Evolutionary conservation across 2,797 vertebrate genomes (phyloP).

Genomic region (Cheirogaleus major): DNA sequence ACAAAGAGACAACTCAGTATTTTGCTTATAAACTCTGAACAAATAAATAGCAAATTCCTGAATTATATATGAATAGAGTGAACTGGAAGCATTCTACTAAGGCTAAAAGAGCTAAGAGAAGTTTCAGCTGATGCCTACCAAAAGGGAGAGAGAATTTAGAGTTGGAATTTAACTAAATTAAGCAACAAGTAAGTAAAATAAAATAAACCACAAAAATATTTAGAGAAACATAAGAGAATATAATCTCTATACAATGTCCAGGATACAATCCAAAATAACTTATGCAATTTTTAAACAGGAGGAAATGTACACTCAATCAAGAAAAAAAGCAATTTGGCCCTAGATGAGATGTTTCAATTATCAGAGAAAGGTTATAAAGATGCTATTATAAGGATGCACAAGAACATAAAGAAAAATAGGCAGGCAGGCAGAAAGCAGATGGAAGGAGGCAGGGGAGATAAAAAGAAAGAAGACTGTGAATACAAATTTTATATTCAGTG

Average conservation of each 20-base stretch:
- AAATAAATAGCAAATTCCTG: neutral
- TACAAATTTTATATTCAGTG: neutral
- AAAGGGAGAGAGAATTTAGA: neutral
- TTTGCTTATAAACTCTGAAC: slow-evolving; percentile 23
- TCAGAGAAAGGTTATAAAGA: neutral
- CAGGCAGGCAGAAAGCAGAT: neutral
- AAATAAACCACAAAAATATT: neutral
- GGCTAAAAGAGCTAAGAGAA: neutral
- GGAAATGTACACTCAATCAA: neutral
- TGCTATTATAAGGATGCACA: neutral
- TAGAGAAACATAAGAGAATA: neutral
- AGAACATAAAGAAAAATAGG: neutral
- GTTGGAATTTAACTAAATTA: neutral
- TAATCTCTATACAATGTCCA: neutral
- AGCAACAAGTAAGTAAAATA: neutral
- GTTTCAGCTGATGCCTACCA: neutral
- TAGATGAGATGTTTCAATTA: neutral
- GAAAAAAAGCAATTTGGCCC: neutral
- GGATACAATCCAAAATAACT: neutral
- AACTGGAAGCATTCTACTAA: neutral
- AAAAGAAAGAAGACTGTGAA: neutral
- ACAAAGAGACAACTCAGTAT: neutral
- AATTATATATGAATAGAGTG: neutral
- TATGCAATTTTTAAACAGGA: neutral
- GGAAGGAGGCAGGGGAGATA: neutral